Conservation (phyloP, 92 coral and sea anemone genomes). For the Epizoanthus fatuus region DNA sequence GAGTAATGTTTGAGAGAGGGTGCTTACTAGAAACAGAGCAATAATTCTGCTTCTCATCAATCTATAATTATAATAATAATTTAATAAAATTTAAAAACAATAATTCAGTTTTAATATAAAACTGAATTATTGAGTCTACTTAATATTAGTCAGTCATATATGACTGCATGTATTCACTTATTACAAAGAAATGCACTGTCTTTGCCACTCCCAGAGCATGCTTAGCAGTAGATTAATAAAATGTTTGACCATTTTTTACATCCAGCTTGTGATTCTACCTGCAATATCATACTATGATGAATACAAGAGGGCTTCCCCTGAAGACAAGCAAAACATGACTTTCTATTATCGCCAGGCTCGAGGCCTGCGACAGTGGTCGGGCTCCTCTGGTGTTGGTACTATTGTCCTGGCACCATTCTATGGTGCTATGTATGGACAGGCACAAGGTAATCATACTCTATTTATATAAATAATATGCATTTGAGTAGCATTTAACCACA, state of each 20-base stretch:
- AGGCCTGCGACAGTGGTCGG: conserved; percentile 77
- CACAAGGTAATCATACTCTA: conserved; percentile 72
- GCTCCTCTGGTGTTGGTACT: conserved; percentile 61
- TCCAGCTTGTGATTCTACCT: conserved; percentile 86
- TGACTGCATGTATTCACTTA: too few species aligned
- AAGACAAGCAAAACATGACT: conserved; percentile 71
- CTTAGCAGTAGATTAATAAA: neutral
- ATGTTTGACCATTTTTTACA: neutral
- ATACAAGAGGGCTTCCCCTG: conserved; percentile 67
- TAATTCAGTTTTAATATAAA: too few species aligned
- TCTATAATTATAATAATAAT: too few species aligned
- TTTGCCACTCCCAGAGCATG: too few species aligned
- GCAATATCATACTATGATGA: conserved; percentile 57
- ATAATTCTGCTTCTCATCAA: too few species aligned
- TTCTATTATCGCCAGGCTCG: conserved; percentile 61
- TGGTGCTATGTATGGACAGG: conserved; percentile 82
- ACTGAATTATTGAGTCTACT: too few species aligned
- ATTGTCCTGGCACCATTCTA: conserved; percentile 76
- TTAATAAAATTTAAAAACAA: too few species aligned
- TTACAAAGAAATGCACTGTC: too few species aligned
- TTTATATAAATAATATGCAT: neutral
- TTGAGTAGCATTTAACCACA: too few species aligned
- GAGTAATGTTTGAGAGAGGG: too few species aligned
- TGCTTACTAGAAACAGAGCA: too few species aligned
- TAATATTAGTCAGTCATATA: too few species aligned